phyloP scores from a whole-genome alignment of 2,113 vertebrate genomes.

The Pagrus major region DNA sequence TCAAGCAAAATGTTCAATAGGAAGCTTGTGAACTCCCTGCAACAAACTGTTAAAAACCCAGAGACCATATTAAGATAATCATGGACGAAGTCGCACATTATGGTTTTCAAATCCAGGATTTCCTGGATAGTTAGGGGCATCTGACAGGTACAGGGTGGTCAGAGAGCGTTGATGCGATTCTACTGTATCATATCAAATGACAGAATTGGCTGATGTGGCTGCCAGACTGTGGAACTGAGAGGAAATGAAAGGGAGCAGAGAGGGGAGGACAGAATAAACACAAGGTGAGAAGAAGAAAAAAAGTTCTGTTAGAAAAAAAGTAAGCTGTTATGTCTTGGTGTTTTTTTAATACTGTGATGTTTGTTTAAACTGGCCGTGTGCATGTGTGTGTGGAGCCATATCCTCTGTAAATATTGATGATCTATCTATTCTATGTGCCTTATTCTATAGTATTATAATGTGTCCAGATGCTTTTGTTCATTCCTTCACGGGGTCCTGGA shows the following conservation, averaged over 20 bases:
- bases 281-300: background rate
- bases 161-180: conserved; percentile 38
- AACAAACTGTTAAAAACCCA: background rate
- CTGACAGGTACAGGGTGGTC: conserved; percentile 16
- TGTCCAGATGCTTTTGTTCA: conserved; percentile 37
- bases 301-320: background rate
- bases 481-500: conserved; percentile 26
- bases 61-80: background rate
- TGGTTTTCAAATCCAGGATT: background rate
- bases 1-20: background rate
- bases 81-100: background rate
- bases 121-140: background rate
- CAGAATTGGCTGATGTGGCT: conserved; percentile 22
- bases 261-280: conserved; percentile 12
- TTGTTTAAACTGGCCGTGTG: conserved; percentile 67
- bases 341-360: conserved; percentile 82
- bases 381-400: conserved; percentile 66
- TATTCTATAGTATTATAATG: conserved; percentile 42
- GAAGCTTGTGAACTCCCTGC: background rate
- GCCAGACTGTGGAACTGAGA: conserved; percentile 24
- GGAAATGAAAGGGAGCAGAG: conserved; percentile 13
- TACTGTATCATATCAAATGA: conserved; percentile 50
- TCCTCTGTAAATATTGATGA: conserved; percentile 76
- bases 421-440: conserved; percentile 64
- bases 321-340: conserved; percentile 15